Evolutionary conservation across 2,797 vertebrate species (phyloP).

Genomic region (Sebastes variabilis): DNA sequence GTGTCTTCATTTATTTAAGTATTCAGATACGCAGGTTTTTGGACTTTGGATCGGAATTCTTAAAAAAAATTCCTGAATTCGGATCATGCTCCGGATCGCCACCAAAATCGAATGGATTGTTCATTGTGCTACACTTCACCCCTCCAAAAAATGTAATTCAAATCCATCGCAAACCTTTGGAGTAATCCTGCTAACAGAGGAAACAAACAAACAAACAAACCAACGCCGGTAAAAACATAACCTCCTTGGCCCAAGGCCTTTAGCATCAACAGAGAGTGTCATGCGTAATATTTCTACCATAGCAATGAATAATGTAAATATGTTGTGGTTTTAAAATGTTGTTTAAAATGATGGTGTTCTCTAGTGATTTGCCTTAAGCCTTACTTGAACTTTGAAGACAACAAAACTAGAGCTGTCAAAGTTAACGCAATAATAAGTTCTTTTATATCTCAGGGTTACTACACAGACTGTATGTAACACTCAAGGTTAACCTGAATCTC

Average conservation of each 20-base stretch:
- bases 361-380: not conserved
- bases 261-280: not conserved
- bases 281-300: not conserved
- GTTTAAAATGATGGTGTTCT: not conserved
- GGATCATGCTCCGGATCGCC: too few species aligned
- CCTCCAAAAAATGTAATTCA: too few species aligned
- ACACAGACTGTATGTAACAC: not conserved
- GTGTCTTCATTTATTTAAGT: not conserved
- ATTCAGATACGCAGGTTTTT: not conserved
- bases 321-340: not conserved
- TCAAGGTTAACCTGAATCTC: constrained; percentile 22
- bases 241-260: too few species aligned
- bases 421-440: too few species aligned
- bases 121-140: too few species aligned
- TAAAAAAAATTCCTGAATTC: too few species aligned
- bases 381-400: not conserved
- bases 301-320: not conserved
- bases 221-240: too few species aligned
- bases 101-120: too few species aligned
- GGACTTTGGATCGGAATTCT: not conserved
- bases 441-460: constrained; percentile 3
- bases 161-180: too few species aligned
- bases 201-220: too few species aligned
- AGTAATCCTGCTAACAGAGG: too few species aligned
- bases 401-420: too few species aligned